A percentile compares a stretch with the other conserved stretches of the same genome.
phyloP scores from a whole-genome alignment of 2,888 invertebrate genomes.

The Pardosa pseudoannulata region DNA sequence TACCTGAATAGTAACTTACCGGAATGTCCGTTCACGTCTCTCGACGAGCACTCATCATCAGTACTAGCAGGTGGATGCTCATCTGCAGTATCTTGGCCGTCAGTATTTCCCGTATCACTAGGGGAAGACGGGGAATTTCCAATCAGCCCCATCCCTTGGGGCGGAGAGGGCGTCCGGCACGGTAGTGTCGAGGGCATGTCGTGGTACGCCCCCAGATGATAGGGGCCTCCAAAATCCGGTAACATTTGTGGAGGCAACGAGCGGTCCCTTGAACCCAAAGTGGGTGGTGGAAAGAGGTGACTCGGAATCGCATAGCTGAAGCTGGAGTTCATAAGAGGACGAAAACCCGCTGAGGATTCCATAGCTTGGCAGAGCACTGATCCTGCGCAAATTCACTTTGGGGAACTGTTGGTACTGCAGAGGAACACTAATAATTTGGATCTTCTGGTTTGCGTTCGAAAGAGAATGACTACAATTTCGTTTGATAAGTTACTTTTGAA shows the following conservation, averaged over 20 bases:
- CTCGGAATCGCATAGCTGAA: slow-evolving; percentile 52
- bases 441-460: too few relatives aligned
- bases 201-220: slow-evolving; percentile 27
- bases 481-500: too few relatives aligned
- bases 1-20: slow-evolving; percentile 40
- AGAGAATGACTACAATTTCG: too few relatives aligned
- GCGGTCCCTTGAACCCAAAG: background rate
- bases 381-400: too few relatives aligned
- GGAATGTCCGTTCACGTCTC: slow-evolving; percentile 32
- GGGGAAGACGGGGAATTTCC: slow-evolving; percentile 61
- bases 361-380: slow-evolving; percentile 6
- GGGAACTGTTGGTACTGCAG: too few relatives aligned
- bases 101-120: slow-evolving; percentile 64
- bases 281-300: slow-evolving; percentile 42
- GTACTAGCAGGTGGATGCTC: slow-evolving; percentile 65
- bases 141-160: slow-evolving; percentile 11
- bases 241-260: slow-evolving; percentile 31
- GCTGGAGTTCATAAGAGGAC: slow-evolving; percentile 48
- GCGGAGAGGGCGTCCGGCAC: slow-evolving; percentile 41
- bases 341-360: slow-evolving; percentile 57
- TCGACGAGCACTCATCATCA: slow-evolving; percentile 61
- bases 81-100: slow-evolving; percentile 70
- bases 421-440: too few relatives aligned
- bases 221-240: slow-evolving; percentile 40
- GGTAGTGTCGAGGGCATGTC: slow-evolving; percentile 8